Percentiles rank a stretch among this genome's conserved stretches.
Conservation (phyloP, 2,113 vertebrate species). For the Heliornis fulica region DNA sequence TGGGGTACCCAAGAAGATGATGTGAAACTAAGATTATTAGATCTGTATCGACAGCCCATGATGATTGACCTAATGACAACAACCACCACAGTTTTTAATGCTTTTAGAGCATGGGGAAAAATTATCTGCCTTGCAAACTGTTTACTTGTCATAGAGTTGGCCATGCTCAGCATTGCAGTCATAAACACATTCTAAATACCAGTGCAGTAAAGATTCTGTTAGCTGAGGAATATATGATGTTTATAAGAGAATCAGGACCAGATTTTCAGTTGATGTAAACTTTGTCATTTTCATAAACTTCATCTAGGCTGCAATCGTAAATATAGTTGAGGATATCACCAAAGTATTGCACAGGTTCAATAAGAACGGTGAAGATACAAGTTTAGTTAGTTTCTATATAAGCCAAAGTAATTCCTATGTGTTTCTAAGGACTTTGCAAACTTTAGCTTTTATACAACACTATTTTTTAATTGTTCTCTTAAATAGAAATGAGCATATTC, state of each 20-base stretch:
- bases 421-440: neutral
- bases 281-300: neutral
- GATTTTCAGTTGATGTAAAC: neutral
- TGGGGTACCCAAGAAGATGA: accelerated
- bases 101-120: neutral
- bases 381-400: neutral
- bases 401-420: neutral
- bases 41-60: neutral
- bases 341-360: neutral
- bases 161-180: neutral
- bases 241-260: neutral
- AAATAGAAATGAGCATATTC: neutral
- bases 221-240: neutral
- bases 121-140: neutral
- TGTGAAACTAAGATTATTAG: neutral
- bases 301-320: neutral
- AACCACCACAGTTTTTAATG: neutral
- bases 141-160: neutral
- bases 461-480: neutral
- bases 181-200: neutral
- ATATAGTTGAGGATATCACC: neutral
- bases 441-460: neutral
- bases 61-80: neutral
- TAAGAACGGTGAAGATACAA: neutral
- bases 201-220: neutral